Conservation (phyloP, 2,888 invertebrate genomes). For the Gastracanthus pulcherrimus region DNA sequence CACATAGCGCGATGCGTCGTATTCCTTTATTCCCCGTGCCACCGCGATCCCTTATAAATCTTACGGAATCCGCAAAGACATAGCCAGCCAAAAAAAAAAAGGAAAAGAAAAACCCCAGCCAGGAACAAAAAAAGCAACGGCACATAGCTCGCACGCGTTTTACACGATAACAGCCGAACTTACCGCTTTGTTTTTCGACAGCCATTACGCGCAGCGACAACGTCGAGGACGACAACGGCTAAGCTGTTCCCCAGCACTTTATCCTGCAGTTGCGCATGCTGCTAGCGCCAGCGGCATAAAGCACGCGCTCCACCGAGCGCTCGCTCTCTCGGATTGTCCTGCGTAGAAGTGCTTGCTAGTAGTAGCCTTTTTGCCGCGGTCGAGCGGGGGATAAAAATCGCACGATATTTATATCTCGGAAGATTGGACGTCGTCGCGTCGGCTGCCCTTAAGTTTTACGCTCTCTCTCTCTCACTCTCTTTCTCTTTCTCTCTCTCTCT, state of each 20-base stretch:
- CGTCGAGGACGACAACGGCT: not conserved
- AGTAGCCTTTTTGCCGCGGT: not conserved
- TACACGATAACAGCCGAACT: slow-evolving; percentile 39
- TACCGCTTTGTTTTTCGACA: slow-evolving; percentile 49
- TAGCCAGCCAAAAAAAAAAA: not conserved
- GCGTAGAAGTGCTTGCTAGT: too few relatives aligned
- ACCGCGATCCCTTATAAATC: not conserved
- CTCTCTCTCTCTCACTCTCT: too few relatives aligned
- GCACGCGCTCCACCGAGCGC: not conserved
- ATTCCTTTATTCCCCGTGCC: not conserved
- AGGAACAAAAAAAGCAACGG: not conserved
- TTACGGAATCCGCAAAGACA: not conserved
- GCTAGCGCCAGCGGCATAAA: not conserved
- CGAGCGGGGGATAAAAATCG: slow-evolving; percentile 30
- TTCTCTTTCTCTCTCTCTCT: too few relatives aligned
- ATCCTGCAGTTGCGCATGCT: not conserved
- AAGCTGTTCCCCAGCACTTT: slow-evolving; percentile 18
- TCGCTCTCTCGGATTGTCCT: too few relatives aligned
- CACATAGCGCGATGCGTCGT: not conserved
- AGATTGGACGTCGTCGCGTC: slow-evolving; percentile 5
- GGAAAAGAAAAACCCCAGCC: not conserved
- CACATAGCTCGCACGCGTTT: slow-evolving; percentile 2
- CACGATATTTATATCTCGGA: slow-evolving; percentile 40
- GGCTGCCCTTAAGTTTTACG: too few relatives aligned
- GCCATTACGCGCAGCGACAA: slow-evolving; percentile 35